phyloP scores from a whole-genome alignment of 1,140 invertebrate species.

The Heterodera schachtii region DNA sequence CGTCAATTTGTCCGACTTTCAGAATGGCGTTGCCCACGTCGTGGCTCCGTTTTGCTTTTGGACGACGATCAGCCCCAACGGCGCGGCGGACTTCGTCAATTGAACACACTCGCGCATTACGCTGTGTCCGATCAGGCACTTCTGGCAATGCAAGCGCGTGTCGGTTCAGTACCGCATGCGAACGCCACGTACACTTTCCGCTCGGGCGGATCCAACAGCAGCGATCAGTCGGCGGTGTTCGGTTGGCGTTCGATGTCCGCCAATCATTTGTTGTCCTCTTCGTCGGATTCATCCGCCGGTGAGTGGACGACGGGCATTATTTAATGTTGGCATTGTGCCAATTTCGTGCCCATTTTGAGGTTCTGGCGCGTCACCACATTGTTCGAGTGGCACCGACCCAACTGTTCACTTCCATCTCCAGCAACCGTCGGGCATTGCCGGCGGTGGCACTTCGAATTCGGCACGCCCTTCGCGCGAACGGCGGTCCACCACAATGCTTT shows the following conservation, averaged over 20 bases:
- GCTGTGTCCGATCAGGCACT: conserved; percentile 81
- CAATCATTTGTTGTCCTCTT: conserved; percentile 76
- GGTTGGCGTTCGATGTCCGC: conserved; percentile 75
- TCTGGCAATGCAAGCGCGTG: conserved; percentile 72
- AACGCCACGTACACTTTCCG: conserved; percentile 36
- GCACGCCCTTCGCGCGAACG: neutral
- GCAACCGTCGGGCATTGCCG: neutral
- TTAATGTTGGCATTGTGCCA: neutral
- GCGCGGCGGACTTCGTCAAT: conserved; percentile 79
- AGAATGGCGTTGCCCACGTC: conserved; percentile 88
- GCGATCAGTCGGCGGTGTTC: conserved; percentile 69
- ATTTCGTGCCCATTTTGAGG: neutral
- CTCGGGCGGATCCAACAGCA: conserved; percentile 71
- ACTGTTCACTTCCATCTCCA: neutral
- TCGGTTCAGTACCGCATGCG: neutral
- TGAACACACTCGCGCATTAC: conserved; percentile 89
- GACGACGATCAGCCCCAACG: conserved; percentile 90
- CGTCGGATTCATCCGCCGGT: conserved; percentile 23
- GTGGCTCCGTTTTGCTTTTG: conserved; percentile 84
- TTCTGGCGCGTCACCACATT: conserved; percentile 7
- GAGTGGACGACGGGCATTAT: no score
- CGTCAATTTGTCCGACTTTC: conserved; percentile 61
- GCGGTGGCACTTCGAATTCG: neutral
- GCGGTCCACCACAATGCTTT: conserved; percentile 70
- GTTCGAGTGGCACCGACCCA: neutral